Conservation (phyloP, 2,797 vertebrate genomes). For the Garrulus glandarius region DNA sequence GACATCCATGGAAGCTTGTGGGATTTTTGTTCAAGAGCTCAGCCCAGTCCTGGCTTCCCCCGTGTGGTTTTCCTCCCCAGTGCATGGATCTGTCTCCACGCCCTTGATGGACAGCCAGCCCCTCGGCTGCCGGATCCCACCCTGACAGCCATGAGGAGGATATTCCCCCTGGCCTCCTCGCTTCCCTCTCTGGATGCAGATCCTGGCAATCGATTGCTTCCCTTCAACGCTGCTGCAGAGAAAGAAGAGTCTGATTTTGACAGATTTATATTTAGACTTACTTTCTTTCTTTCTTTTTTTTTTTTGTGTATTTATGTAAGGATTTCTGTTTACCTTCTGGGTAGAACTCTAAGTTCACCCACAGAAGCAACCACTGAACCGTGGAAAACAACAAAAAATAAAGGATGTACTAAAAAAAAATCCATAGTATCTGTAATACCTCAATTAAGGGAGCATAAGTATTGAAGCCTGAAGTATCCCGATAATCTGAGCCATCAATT, state of each 20-base stretch:
- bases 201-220: not conserved
- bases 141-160: accelerated
- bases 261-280: conserved; percentile 5
- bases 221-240: not conserved
- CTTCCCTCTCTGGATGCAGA: not conserved
- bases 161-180: not conserved
- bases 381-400: conserved; percentile 12
- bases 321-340: conserved; percentile 22
- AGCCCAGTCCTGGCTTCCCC: not conserved
- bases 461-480: conserved; percentile 47
- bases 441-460: conserved; percentile 44
- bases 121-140: accelerated
- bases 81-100: not conserved
- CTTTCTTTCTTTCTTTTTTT: not conserved
- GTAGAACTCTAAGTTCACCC: not conserved
- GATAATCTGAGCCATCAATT: conserved; percentile 41
- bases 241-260: not conserved
- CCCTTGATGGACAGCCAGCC: not conserved
- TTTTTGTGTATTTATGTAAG: not conserved
- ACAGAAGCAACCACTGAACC: not conserved
- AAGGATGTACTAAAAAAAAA: conserved; percentile 25
- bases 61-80: accelerated
- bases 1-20: not conserved
- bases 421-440: conserved; percentile 33
- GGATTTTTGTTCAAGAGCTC: not conserved